These are phyloP conservation scores for Ommatoiulus sabulosus DNA, from an alignment of 2,888 invertebrate genomes.

Conservation along the genomic window DNA sequence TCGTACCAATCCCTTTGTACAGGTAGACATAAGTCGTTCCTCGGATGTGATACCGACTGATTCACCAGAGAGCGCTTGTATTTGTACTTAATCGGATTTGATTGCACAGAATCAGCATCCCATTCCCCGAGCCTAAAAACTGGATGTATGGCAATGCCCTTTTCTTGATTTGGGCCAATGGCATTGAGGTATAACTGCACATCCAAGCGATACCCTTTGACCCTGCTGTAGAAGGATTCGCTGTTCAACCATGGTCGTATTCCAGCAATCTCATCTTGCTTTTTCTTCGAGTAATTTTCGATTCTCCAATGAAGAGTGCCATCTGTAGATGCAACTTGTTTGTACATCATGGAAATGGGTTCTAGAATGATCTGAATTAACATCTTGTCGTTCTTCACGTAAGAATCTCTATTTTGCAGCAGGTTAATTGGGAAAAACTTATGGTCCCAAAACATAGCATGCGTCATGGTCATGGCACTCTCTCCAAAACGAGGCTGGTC, in stretches of 20 bases:
- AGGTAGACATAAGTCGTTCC: not conserved
- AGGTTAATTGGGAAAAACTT: not conserved
- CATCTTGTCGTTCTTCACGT: not conserved
- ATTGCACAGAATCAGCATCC: not conserved
- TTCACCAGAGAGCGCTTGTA: not conserved
- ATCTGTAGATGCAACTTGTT: not conserved
- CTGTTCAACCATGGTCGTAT: not conserved
- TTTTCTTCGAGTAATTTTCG: conserved; percentile 8
- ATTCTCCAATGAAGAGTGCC: not conserved
- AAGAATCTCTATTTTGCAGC: not conserved
- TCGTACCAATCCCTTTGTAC: not conserved
- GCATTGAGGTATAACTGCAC: not conserved
- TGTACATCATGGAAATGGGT: no score
- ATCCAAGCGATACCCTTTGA: not conserved
- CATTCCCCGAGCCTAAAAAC: not conserved
- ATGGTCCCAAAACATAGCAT: not conserved
- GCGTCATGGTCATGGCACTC: not conserved
- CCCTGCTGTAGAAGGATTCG: not conserved
- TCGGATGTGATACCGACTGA: not conserved
- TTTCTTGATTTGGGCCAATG: not conserved
- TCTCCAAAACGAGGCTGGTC: not conserved
- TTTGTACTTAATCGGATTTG: not conserved
- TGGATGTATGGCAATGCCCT: not conserved
- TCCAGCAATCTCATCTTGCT: not conserved
- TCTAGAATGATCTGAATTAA: not conserved